phyloP scores from a whole-genome alignment of 2,113 vertebrate genomes.

The Lynx canadensis region DNA sequence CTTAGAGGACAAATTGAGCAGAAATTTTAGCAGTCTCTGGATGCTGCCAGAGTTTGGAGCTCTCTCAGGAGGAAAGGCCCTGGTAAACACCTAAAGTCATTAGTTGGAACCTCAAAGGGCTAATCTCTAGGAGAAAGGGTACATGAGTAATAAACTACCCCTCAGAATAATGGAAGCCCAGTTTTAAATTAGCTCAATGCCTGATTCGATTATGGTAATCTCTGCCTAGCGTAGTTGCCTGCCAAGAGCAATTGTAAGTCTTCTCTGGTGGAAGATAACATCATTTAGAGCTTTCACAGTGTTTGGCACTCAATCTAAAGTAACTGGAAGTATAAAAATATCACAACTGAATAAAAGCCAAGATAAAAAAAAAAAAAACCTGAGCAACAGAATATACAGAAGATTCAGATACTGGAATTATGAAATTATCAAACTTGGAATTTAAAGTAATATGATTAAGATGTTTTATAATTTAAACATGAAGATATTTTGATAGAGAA shows the following conservation, averaged over 20 bases:
- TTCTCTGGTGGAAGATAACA: conserved; percentile 31
- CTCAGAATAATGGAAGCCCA: not conserved
- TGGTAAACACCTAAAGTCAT: not conserved
- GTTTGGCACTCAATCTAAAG: conserved; percentile 45
- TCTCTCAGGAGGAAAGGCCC: not conserved
- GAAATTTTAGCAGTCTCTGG: not conserved
- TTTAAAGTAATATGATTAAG: not conserved
- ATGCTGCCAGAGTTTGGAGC: not conserved
- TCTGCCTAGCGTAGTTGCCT: not conserved
- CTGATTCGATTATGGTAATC: conserved; percentile 10
- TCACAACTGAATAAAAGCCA: conserved; percentile 25
- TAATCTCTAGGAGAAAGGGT: not conserved
- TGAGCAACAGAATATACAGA: not conserved
- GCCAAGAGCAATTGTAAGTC: conserved; percentile 28
- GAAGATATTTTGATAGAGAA: conserved; percentile 15
- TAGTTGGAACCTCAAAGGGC: not conserved
- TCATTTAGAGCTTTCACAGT: not conserved
- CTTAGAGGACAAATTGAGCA: not conserved
- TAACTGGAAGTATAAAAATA: conserved; percentile 6
- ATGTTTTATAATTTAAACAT: conserved; percentile 4
- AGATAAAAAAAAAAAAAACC: not conserved
- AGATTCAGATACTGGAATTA: not conserved
- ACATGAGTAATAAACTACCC: not conserved
- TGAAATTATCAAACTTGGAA: conserved; percentile 26
- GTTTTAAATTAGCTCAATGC: not conserved